Base-by-base conservation (phyloP, 2,888 invertebrate genomes). In the Melieria omissa region DNA sequence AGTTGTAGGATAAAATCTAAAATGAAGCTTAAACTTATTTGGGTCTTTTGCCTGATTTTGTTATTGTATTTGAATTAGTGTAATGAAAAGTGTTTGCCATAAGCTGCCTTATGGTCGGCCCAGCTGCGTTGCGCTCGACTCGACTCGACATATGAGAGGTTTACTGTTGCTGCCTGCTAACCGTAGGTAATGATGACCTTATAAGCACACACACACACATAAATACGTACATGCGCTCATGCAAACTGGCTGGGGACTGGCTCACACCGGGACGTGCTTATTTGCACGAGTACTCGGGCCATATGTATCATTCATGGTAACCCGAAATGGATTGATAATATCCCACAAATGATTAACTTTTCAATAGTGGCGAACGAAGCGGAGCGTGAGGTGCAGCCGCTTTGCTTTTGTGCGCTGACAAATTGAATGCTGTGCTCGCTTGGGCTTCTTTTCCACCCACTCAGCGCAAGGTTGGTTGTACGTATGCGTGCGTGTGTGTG, bases 281-380 rank as follows among this genome's bases (percentile, higher is more conserved):
- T 57, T 57, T 57, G 16, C 12, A 16, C 12, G 16, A 10, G n/a
- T 12, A 54, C 6, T 54, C 9, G 16, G n/a, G 16, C 6, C n/a
- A 7, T 10, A 14, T 12, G 6, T 10, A 6, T 47, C 47, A 47
- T 12, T 63, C 49, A 29, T 44, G 63, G 63, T 63, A 49, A 29
- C 4, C 63, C 6, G 9, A 63, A 49, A 47, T 63, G 46, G 49
- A 14, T 47, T 63, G 63, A 62, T 62, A 62, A 62, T 62, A 46
- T 47, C 47, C 46, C 10, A 47, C 61, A 61, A 45, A n/a, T 62
- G 62, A 63, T 63, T 63, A 63, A 49, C 63, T 12, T n/a, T 5
- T 61, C 16, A n/a, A 16, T 44, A 61, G 44, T 14, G 45, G 45
- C 8, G n/a, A n/a, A 14, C 12, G 8, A 42, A 4, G 8, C 42